A percentile compares a stretch with the other conserved stretches of the same genome.
Conservation (phyloP, 2,888 invertebrate genomes). For the Tenthredo amoena region DNA sequence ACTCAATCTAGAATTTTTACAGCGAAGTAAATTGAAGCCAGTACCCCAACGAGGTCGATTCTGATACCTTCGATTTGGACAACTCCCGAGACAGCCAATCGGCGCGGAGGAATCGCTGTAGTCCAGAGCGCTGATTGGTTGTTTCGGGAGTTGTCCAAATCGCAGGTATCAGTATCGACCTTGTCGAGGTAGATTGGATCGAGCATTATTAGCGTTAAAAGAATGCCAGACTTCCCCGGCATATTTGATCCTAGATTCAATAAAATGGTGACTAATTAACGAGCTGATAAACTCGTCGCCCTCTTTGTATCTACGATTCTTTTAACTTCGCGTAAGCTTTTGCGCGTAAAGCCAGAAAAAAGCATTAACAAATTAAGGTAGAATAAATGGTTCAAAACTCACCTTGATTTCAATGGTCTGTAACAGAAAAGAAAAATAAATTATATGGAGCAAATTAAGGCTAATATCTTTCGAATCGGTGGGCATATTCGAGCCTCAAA, state of each 20-base stretch:
- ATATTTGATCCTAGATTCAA: background rate
- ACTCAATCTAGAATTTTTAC: background rate
- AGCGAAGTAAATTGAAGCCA: background rate
- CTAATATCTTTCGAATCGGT: background rate
- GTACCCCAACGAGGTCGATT: background rate
- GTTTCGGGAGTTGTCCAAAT: too few species aligned
- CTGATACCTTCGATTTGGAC: too few species aligned
- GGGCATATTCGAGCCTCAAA: background rate
- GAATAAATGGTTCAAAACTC: slow-evolving; percentile 58
- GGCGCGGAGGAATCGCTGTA: too few species aligned
- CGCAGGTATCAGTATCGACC: too few species aligned
- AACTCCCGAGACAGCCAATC: too few species aligned
- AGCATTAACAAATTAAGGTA: background rate
- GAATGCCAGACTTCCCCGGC: background rate
- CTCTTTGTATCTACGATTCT: background rate
- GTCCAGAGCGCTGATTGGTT: too few species aligned
- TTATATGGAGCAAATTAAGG: background rate
- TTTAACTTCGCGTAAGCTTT: background rate
- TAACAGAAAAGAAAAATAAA: slow-evolving; percentile 61
- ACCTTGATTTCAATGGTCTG: slow-evolving; percentile 72
- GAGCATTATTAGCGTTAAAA: background rate
- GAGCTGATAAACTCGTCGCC: background rate
- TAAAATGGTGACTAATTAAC: background rate
- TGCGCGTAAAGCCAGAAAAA: background rate
- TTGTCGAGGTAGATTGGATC: background rate